Evolutionary conservation across 2,888 invertebrate species (phyloP).

Genomic region (Agrochola litura): DNA sequence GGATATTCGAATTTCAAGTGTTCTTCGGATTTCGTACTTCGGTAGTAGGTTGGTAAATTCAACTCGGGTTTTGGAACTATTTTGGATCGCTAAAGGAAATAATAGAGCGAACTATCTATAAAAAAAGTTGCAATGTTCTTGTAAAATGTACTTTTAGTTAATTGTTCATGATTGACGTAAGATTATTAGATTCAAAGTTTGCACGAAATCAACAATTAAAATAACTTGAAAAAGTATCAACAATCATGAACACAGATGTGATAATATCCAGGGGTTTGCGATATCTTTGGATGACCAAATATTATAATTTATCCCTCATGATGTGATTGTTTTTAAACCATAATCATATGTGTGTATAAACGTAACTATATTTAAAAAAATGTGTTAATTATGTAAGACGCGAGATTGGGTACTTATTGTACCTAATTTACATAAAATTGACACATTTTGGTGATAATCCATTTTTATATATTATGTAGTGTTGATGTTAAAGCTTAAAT

Average conservation of each 20-base stretch:
- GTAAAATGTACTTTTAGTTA: background rate
- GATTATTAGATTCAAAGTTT: constrained; percentile 5
- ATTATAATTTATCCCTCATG: constrained; percentile 28
- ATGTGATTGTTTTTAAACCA: constrained; percentile 8
- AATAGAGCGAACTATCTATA: background rate
- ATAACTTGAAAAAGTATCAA: background rate
- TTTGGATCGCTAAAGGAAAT: constrained; percentile 20
- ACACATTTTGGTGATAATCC: constrained; percentile 73
- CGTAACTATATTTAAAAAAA: constrained; percentile 59
- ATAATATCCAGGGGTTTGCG: constrained; percentile 36
- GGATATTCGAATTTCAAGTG: constrained; percentile 10
- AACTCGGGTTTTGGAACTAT: constrained; percentile 26
- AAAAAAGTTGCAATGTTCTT: constrained; percentile 4
- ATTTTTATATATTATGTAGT: constrained; percentile 50
- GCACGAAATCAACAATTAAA: background rate
- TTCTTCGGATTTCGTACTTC: constrained; percentile 45
- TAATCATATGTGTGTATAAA: constrained; percentile 13
- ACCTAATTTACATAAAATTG: constrained; percentile 81
- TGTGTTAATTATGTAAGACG: constrained; percentile 83
- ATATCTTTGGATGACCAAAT: constrained; percentile 51
- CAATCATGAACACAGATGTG: constrained; percentile 34
- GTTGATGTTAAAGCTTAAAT: constrained; percentile 59
- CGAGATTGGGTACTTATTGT: constrained; percentile 83
- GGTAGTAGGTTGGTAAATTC: constrained; percentile 18
- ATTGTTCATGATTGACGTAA: constrained; percentile 11